phyloP scores from a whole-genome alignment of 2,888 invertebrate species.

The Amphimallon solstitiale region DNA sequence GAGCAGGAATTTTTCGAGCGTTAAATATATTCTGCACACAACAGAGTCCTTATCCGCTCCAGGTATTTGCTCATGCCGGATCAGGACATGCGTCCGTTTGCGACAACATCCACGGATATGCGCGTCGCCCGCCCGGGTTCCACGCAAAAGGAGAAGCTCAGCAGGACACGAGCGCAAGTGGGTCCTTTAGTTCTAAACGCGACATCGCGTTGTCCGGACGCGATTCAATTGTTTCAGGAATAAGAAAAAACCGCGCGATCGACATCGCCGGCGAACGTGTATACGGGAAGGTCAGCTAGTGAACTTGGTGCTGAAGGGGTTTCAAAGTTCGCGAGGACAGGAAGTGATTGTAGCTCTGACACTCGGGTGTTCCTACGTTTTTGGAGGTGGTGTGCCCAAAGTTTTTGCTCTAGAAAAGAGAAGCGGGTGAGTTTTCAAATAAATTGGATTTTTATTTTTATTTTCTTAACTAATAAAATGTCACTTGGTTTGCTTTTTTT shows the following conservation, averaged over 20 bases:
- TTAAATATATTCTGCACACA: neutral
- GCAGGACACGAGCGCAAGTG: constrained; percentile 1
- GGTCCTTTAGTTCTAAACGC: constrained; percentile 12
- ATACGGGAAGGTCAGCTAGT: neutral
- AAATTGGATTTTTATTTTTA: no score
- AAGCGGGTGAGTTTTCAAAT: no score
- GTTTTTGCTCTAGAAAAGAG: no score
- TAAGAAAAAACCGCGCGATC: neutral
- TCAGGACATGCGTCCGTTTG: constrained; percentile 22
- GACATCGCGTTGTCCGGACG: constrained; percentile 10
- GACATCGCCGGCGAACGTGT: neutral
- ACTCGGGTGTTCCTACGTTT: no score
- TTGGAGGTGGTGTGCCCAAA: no score
- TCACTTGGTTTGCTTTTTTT: no score
- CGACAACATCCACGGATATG: constrained; percentile 12
- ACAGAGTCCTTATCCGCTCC: neutral
- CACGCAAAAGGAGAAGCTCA: constrained; percentile 8
- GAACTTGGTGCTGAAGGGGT: neutral
- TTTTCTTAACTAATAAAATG: no score
- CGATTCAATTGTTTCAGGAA: neutral
- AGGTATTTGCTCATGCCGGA: neutral
- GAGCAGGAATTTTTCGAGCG: no score
- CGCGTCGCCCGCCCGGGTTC: constrained; percentile 10
- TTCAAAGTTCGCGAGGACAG: no score
- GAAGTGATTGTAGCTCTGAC: no score